Evolutionary conservation across 1,140 invertebrate species (phyloP), one percentile per base, ranked within the genome.

Genomic region (Sarcophaga bullata): DNA sequence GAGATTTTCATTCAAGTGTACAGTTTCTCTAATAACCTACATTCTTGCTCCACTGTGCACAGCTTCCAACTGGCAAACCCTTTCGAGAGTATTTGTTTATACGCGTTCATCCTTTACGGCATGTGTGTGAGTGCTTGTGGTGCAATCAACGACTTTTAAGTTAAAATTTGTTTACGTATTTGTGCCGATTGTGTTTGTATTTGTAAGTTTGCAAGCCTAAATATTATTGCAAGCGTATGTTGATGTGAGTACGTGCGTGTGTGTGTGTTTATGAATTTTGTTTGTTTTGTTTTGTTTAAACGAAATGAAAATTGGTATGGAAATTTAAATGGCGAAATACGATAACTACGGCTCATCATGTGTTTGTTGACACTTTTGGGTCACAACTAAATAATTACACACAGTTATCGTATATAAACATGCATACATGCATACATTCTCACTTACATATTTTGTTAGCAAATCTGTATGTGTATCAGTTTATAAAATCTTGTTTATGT

Each of bases 321-420:
- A 78, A 73, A 10, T 78, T 50, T 78, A 78, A 78, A 17, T 48
- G 75, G 25, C 73, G 73, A 47, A 15, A 76, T 49, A 76, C 73
- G 73, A 48, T 76, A 76, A 76, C 75, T 78, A 19, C 25, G 25
- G 25, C 75, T 52, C 75, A 78, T 52, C 75, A 78, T 78, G 75
- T 78, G 75, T 78, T 50, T 52, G n/a, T 50, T 52, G 75, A 52
- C 75, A 52, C 17, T 78, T 78, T 78, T 78, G 48, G 75, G 75
- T 78, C 75, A 78, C 75, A 78, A 25, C 75, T 52, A 78, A 78
- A 78, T 78, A 78, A 78, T 78, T 78, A 78, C 48, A 78, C 48
- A 78, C 48, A 19, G 75, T 78, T 78, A 25, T 52, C 19, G 46
- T 75, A 47, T 17, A 10, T 73, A 73, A n/a, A 73, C 25, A 73